A percentile compares a stretch with the other conserved stretches of the same genome.
phyloP scores from a whole-genome alignment of 2,888 invertebrate genomes.

The Thysanoteuthis rhombus region DNA sequence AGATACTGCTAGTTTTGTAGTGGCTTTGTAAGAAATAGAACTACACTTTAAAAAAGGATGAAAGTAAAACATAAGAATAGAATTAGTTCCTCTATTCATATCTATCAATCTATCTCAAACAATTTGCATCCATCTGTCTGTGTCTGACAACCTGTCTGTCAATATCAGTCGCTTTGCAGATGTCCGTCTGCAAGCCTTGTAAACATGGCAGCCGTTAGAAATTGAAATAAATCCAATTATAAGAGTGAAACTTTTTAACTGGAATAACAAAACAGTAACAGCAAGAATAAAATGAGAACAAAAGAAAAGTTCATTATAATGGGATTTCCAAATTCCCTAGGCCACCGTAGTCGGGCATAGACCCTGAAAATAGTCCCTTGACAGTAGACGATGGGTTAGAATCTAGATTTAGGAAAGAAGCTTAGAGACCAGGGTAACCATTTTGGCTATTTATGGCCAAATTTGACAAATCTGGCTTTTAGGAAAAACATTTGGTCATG shows the following conservation, averaged over 20 bases:
- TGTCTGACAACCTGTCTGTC: neutral
- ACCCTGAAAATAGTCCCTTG: neutral
- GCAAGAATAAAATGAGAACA: no score
- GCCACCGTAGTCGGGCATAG: neutral
- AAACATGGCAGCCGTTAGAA: neutral
- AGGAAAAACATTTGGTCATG: no score
- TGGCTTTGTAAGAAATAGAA: no score
- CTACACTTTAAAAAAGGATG: no score
- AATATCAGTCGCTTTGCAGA: neutral
- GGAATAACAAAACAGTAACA: neutral
- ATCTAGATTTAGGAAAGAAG: no score
- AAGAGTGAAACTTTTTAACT: neutral
- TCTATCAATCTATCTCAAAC: neutral
- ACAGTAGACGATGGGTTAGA: neutral
- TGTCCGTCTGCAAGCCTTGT: neutral
- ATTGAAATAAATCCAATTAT: neutral
- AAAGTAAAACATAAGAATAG: no score
- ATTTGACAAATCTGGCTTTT: no score
- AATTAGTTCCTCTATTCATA: no score
- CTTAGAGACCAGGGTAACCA: no score
- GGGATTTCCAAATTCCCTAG: neutral
- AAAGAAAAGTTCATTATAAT: no score
- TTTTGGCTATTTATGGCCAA: no score
- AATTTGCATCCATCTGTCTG: neutral
- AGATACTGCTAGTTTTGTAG: no score